Evolutionary conservation across 2,888 invertebrate genomes (phyloP), one percentile per base, ranked within the genome.

Genomic region (Troilus luridus): DNA sequence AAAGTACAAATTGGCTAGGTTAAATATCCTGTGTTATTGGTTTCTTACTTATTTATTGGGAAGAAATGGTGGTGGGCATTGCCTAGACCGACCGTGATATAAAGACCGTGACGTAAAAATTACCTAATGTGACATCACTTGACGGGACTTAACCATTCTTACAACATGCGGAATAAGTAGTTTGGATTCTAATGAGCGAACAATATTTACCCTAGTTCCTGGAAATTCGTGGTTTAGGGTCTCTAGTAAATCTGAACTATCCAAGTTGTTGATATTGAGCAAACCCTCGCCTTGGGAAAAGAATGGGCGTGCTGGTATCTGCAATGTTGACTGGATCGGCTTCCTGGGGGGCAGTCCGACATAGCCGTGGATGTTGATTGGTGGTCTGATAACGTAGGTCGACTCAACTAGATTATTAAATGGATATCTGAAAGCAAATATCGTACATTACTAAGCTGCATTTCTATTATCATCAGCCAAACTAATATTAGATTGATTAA

Each of bases 331-430:
- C 90, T 92, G 91, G 56, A 92, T 89, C 11, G 93, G 93, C 27
- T 91, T 91, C 54, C 88, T 91, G 10, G 93, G 93, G 9, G 93
- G 93, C n/a, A 93, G 62, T 12, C 92, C 89, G n/a, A 92, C 88
- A 72, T 92, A 92, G 58, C 92, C 90, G 19, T 89, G 91, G 27
- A 91, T 88, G 58, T 92, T 91, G 56, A 93, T 93, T 3, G 95
- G 95, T 77, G 94, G 94, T 60, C 95, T 94, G 92, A 95, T 95
- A 81, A 95, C 94, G 93, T 96, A 96, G 6, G 96, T 96, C 2
- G 96, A 96, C 93, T 96, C 96, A 41, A 96, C 94, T 11, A 94
- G 94, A 59, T 94, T 94, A 59, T 94, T 94, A 91, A 94, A 94
- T 64, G 94, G 94, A 93, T 95, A 94, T 72, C 94, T 90, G 77